Evolutionary conservation across 2,113 vertebrate genomes (phyloP).

Genomic region (Orthonyx spaldingii): DNA sequence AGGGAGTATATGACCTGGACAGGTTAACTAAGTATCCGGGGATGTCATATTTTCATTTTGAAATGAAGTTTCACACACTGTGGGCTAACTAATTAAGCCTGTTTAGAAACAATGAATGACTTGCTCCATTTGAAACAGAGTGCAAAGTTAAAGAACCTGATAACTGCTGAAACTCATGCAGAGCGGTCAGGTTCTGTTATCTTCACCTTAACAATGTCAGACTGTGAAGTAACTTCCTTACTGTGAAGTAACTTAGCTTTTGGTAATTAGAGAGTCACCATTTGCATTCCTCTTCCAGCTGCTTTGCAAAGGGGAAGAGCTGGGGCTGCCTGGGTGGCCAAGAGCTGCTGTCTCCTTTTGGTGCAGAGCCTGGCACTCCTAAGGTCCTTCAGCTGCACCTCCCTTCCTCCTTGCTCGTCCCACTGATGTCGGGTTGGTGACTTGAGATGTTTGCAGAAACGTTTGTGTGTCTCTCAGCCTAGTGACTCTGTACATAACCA

Average conservation of each 20-base stretch:
- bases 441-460: background rate
- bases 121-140: background rate
- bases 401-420: background rate
- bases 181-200: background rate
- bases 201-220: background rate
- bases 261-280: background rate
- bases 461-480: background rate
- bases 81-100: background rate
- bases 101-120: background rate
- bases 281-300: background rate
- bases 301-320: background rate
- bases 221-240: background rate
- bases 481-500: background rate
- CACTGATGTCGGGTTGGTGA: background rate
- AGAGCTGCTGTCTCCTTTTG: background rate
- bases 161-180: background rate
- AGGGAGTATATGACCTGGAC: background rate
- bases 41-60: background rate
- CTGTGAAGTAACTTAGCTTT: background rate
- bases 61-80: background rate
- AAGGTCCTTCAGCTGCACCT: background rate
- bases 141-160: background rate
- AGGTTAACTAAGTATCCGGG: background rate
- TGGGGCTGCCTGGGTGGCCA: background rate
- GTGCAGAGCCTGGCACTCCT: background rate